These are phyloP conservation scores for Pinna nobilis DNA, from an alignment of 1,140 invertebrate species.

Conservation along the genomic window DNA sequence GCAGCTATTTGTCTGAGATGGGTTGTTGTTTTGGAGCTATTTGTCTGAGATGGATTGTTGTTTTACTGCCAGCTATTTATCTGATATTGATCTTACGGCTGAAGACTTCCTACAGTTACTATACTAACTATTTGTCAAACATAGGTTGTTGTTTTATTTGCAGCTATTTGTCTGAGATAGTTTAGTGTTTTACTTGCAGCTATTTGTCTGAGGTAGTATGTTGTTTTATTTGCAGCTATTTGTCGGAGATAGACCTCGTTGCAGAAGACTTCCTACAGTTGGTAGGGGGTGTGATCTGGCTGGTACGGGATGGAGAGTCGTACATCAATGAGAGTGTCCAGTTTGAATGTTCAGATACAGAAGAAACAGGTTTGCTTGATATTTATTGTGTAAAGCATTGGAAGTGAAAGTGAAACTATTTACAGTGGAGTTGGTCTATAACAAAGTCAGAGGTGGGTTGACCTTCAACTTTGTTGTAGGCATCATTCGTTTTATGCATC, in stretches of 20 bases:
- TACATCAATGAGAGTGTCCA: constrained; percentile 68
- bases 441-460: no score
- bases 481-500: no score
- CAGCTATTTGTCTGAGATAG: not conserved
- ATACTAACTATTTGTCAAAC: not conserved
- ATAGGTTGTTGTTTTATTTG: not conserved
- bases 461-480: no score
- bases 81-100: no score
- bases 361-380: constrained; percentile 66
- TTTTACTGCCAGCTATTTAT: no score
- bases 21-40: no score
- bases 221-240: constrained; percentile 59
- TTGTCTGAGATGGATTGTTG: no score
- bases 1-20: no score
- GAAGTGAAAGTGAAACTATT: no score
- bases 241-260: constrained; percentile 69
- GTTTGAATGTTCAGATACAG: constrained; percentile 72
- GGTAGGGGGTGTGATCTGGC: constrained; percentile 74
- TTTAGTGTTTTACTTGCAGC: constrained; percentile 41
- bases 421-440: no score
- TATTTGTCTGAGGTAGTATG: constrained; percentile 71
- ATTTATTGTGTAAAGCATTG: not conserved
- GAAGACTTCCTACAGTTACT: no score
- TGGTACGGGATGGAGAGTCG: constrained; percentile 67
- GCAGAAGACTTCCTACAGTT: constrained; percentile 69